A percentile compares a stretch with the other conserved stretches of the same genome.
Conservation (phyloP, 2,113 vertebrate species). For the Gavia stellata region DNA sequence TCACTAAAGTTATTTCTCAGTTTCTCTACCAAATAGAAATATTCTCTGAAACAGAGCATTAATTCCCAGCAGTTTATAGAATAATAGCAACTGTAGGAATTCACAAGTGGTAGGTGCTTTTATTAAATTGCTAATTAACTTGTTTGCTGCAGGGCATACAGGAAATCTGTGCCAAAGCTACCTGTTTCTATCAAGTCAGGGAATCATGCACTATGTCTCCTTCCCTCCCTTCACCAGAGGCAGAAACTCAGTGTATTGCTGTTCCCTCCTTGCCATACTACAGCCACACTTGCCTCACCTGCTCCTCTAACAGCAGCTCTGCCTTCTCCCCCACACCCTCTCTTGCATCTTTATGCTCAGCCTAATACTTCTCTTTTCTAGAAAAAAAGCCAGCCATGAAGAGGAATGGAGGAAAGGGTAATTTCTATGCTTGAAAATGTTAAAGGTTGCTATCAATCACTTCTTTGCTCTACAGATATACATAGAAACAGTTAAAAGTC, state of each 20-base stretch:
- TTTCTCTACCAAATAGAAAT: not conserved
- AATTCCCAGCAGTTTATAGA: not conserved
- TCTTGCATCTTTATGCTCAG: not conserved
- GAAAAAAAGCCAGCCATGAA: not conserved
- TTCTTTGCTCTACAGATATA: not conserved
- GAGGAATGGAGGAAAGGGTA: not conserved
- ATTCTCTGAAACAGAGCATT: not conserved
- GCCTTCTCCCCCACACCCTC: not conserved
- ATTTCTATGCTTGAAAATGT: not conserved
- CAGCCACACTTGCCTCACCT: not conserved
- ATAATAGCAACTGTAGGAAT: not conserved
- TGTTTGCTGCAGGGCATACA: not conserved
- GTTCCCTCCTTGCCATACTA: not conserved
- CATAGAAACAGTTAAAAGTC: not conserved
- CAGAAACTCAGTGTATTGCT: not conserved
- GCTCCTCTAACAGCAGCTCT: not conserved
- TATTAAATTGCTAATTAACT: not conserved
- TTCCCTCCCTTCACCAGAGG: not conserved
- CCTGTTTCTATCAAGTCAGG: not conserved
- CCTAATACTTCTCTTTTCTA: not conserved
- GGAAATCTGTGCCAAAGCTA: not conserved
- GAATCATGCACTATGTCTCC: not conserved
- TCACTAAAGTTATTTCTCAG: not conserved
- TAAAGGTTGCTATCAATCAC: not conserved
- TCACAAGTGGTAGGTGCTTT: not conserved